Conservation (phyloP, 2,797 vertebrate species). For the Echeneis naucrates region DNA sequence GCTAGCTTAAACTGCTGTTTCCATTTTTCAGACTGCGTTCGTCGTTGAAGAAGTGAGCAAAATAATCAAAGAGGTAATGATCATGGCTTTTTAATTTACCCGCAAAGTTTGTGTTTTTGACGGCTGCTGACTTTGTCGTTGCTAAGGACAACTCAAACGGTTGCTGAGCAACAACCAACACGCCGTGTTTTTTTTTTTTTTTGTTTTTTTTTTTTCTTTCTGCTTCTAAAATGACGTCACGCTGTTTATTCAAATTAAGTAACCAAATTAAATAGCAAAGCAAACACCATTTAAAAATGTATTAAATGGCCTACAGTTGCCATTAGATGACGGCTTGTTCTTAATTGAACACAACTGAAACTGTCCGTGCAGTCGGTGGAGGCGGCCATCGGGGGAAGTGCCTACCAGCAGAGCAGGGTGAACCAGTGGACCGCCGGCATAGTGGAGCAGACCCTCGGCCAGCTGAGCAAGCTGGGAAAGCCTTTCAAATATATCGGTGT, state of each 20-base stretch:
- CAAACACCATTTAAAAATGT: too few species aligned
- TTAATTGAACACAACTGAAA: background rate
- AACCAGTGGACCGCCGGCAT: conserved; percentile 93
- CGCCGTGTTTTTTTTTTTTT: background rate
- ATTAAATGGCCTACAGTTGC: too few species aligned
- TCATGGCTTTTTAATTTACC: fast-evolving
- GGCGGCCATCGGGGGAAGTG: conserved; percentile 89
- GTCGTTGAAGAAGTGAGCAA: conserved; percentile 92
- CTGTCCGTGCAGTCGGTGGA: conserved; percentile 87
- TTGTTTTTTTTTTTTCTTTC: background rate
- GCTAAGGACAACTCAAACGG: conserved; percentile 54
- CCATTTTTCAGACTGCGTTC: conserved; percentile 85
- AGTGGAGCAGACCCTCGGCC: conserved; percentile 92
- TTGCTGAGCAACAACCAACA: conserved; percentile 45
- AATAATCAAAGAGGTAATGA: conserved; percentile 93
- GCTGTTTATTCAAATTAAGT: too few species aligned
- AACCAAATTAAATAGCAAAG: too few species aligned
- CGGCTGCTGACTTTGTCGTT: conserved; percentile 46
- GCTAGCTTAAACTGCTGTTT: conserved; percentile 13
- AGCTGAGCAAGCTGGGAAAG: conserved; percentile 94
- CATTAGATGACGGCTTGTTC: too few species aligned
- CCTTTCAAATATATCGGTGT: conserved; percentile 97
- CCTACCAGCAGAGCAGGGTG: conserved; percentile 93
- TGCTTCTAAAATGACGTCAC: background rate
- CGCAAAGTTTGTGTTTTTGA: background rate